These are phyloP conservation scores for Lasioglossum pauxillum DNA, from an alignment of 2,888 invertebrate genomes.

Conservation along the genomic window DNA sequence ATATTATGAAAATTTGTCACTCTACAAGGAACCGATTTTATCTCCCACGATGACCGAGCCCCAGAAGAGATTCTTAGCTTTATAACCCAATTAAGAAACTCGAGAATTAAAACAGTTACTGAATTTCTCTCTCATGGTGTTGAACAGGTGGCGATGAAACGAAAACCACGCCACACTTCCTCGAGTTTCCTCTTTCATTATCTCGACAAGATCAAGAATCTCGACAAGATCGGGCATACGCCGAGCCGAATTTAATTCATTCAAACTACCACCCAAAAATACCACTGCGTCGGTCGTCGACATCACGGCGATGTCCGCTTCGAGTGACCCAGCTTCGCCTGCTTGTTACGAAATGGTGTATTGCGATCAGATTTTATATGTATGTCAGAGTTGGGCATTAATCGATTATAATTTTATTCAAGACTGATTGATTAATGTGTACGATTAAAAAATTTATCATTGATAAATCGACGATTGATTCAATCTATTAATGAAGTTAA, in stretches of 20 bases:
- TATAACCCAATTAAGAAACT: slow-evolving; percentile 14
- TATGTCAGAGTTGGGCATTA: too few relatives aligned
- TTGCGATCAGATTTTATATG: not conserved
- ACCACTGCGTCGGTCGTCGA: slow-evolving; percentile 7
- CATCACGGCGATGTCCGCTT: slow-evolving; percentile 22
- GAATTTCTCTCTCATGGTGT: not conserved
- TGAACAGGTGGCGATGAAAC: not conserved
- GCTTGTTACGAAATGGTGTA: not conserved
- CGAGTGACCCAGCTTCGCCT: slow-evolving; percentile 23
- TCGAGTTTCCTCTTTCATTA: not conserved
- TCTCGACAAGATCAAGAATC: slow-evolving; percentile 15
- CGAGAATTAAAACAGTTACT: not conserved
- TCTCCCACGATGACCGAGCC: not conserved
- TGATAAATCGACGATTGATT: too few relatives aligned
- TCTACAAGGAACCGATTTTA: not conserved
- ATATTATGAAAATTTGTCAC: not conserved
- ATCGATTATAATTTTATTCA: too few relatives aligned
- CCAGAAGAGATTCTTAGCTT: not conserved
- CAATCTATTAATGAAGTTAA: too few relatives aligned
- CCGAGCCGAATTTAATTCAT: slow-evolving; percentile 20
- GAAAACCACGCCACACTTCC: not conserved
- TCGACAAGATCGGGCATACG: not conserved
- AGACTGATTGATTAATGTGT: too few relatives aligned
- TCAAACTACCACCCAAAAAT: not conserved
- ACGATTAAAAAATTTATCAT: too few relatives aligned